phyloP scores from a whole-genome alignment of 1,140 invertebrate species.

The Lepidurus couesii region DNA sequence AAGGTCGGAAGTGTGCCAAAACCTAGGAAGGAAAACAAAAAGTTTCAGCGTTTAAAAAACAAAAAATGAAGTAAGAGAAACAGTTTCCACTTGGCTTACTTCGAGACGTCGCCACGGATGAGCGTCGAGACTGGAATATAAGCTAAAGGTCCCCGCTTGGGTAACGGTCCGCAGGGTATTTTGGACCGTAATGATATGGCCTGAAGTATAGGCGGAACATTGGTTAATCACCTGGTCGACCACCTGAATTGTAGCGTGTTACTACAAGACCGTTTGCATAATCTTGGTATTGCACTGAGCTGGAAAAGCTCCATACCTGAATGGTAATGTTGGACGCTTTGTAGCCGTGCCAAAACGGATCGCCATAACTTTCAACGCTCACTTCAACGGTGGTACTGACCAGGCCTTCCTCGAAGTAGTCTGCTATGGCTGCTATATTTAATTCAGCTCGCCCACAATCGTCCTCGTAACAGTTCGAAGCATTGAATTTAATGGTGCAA shows the following conservation, averaged over 20 bases:
- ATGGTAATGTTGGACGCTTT: constrained; percentile 29
- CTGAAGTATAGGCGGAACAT: constrained; percentile 29
- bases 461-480: not conserved
- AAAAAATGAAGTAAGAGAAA: not conserved
- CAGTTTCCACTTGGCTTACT: not conserved
- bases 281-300: not conserved
- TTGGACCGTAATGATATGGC: constrained; percentile 23
- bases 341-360: constrained; percentile 31
- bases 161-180: constrained; percentile 15
- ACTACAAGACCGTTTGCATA: constrained; percentile 11
- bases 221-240: constrained; percentile 15
- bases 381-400: constrained; percentile 25
- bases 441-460: constrained; percentile 20
- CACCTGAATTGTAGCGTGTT: constrained; percentile 12
- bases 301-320: constrained; percentile 14
- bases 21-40: not conserved
- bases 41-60: not conserved
- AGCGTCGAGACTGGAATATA: constrained; percentile 4
- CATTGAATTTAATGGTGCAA: constrained; percentile 13
- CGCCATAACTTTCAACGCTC: constrained; percentile 27
- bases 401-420: not conserved
- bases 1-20: constrained; percentile 18
- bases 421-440: not conserved
- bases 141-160: constrained; percentile 8
- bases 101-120: not conserved